phyloP scores from a whole-genome alignment of 2,113 vertebrate genomes.

The Chionodraco myersi region DNA sequence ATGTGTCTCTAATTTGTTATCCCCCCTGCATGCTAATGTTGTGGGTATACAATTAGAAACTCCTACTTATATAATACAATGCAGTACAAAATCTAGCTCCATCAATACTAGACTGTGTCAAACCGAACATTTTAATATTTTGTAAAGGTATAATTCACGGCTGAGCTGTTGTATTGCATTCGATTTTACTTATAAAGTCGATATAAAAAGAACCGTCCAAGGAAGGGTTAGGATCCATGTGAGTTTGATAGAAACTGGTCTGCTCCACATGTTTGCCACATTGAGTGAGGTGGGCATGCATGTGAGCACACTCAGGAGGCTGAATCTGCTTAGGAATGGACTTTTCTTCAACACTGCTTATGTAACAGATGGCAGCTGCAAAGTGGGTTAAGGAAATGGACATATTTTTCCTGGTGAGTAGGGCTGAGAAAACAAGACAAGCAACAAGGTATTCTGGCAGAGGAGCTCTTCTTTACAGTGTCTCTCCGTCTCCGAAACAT shows the following conservation, averaged over 20 bases:
- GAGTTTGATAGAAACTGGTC: background rate
- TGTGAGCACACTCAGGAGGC: background rate
- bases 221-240: background rate
- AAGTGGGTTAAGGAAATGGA: constrained; percentile 33
- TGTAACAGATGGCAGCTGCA: constrained; percentile 41
- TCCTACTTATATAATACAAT: too few species aligned
- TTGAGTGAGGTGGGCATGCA: background rate
- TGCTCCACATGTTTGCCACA: constrained; percentile 1
- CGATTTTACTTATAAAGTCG: background rate
- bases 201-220: background rate
- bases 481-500: constrained; percentile 19
- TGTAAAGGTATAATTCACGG: background rate
- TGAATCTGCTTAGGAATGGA: constrained; percentile 6
- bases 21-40: background rate
- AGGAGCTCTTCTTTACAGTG: constrained; percentile 21
- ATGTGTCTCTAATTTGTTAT: background rate
- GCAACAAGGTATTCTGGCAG: constrained; percentile 47
- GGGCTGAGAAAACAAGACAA: constrained; percentile 50
- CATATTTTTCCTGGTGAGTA: constrained; percentile 37
- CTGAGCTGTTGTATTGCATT: background rate
- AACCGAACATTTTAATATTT: background rate
- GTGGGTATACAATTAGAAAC: too few species aligned
- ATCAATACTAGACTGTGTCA: background rate
- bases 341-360: background rate
- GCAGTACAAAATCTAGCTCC: too few species aligned